These are phyloP conservation scores for Phymastichus coffea DNA, from an alignment of 1,140 invertebrate genomes.

Conservation along the genomic window DNA sequence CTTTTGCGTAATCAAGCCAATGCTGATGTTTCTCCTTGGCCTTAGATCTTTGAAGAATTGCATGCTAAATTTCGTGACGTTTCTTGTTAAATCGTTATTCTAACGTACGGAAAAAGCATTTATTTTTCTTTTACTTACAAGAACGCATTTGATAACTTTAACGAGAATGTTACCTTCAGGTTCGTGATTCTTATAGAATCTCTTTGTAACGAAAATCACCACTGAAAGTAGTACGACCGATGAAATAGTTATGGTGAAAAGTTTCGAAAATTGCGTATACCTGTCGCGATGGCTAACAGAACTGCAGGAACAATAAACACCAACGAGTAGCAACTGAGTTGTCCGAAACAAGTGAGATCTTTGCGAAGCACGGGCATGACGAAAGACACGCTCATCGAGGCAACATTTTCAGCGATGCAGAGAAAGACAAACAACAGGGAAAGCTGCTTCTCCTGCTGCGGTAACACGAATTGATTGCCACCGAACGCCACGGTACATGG, in stretches of 20 bases:
- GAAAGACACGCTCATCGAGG: constrained; percentile 85
- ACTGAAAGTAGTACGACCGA: constrained; percentile 60
- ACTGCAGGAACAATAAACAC: constrained; percentile 90
- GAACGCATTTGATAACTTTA: constrained; percentile 73
- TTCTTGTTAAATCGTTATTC: background rate
- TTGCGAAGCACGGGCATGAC: constrained; percentile 84
- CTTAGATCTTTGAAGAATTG: constrained; percentile 47
- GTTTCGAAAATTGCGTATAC: constrained; percentile 56
- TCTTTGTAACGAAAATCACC: constrained; percentile 77
- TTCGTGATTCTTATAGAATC: constrained; percentile 72
- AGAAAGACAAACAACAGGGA: constrained; percentile 89
- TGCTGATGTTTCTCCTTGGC: constrained; percentile 61
- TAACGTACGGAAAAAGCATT: background rate
- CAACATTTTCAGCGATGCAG: constrained; percentile 91
- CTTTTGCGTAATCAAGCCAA: constrained; percentile 78
- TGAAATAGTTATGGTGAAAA: background rate
- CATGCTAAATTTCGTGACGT: constrained; percentile 42
- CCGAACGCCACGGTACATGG: constrained; percentile 96
- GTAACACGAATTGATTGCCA: constrained; percentile 89
- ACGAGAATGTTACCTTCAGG: constrained; percentile 82
- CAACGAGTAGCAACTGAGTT: constrained; percentile 81
- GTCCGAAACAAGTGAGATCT: constrained; percentile 79
- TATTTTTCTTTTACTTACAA: constrained; percentile 77
- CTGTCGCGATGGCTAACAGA: constrained; percentile 77
- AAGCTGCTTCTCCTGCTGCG: constrained; percentile 74